Conservation (phyloP, 2,113 vertebrate species). For the Sinocyclocheilus maitianheensis region DNA sequence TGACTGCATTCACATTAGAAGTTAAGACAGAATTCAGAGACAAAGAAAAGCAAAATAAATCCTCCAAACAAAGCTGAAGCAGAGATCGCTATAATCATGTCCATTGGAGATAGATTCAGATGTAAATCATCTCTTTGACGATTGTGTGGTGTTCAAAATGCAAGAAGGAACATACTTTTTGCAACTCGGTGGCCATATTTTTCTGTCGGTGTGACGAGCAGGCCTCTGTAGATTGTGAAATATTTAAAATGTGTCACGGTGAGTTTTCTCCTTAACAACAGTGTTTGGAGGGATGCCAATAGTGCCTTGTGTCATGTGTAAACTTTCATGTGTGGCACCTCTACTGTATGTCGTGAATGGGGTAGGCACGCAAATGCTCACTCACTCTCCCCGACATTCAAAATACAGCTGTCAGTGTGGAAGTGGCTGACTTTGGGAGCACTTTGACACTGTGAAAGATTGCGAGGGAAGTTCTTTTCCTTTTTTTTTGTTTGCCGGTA, state of each 20-base stretch:
- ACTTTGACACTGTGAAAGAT: constrained; percentile 73
- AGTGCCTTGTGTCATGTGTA: constrained; percentile 63
- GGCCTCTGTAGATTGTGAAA: constrained; percentile 24
- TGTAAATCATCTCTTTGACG: constrained; percentile 29
- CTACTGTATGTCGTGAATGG: constrained; percentile 65
- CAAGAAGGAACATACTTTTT: constrained; percentile 11
- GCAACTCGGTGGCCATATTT: constrained; percentile 26
- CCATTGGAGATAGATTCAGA: constrained; percentile 11
- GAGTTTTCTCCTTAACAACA: constrained; percentile 49
- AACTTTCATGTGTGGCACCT: constrained; percentile 70
- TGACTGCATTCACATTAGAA: constrained; percentile 28
- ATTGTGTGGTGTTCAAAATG: constrained; percentile 14
- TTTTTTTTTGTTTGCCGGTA: constrained; percentile 75
- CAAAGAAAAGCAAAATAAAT: constrained; percentile 27
- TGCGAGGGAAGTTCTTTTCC: constrained; percentile 70
- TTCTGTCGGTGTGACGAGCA: background rate
- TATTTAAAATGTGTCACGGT: constrained; percentile 33
- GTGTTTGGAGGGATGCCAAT: constrained; percentile 34
- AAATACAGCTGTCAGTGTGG: constrained; percentile 77
- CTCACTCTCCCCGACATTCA: constrained; percentile 65
- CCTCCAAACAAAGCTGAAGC: constrained; percentile 7
- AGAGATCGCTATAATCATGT: constrained; percentile 15
- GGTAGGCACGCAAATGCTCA: constrained; percentile 63
- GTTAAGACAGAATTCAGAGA: constrained; percentile 41
- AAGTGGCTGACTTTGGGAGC: constrained; percentile 78